Evolutionary conservation across 35 echinoderm and acorn worm genomes (phyloP).

Genomic region (Ophioderma brevispina): DNA sequence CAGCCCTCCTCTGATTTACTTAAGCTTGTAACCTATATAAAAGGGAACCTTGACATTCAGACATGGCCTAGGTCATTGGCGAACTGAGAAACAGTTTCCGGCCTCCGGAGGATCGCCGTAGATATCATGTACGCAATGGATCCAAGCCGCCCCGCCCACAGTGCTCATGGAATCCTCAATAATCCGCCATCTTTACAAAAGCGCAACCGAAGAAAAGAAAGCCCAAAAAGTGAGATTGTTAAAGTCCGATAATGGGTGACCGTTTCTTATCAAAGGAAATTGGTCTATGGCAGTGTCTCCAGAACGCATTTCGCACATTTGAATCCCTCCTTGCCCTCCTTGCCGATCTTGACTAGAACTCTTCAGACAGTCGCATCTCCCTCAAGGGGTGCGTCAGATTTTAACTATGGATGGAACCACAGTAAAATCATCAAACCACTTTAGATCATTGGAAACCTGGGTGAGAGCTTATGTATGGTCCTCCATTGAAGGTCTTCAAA

Average conservation of each 20-base stretch:
- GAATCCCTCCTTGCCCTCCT: constrained; percentile 68
- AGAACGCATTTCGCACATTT: constrained; percentile 76
- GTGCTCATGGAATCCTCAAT: constrained; percentile 73
- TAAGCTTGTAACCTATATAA: too few relatives aligned
- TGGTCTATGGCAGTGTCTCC: constrained; percentile 66
- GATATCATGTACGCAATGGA: background rate
- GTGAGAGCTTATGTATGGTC: constrained; percentile 80
- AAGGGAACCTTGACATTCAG: constrained; percentile 20
- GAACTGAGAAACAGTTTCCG: constrained; percentile 92
- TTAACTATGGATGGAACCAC: constrained; percentile 71
- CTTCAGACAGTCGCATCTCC: constrained; percentile 69
- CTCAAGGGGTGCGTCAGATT: constrained; percentile 70
- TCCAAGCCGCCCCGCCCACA: constrained; percentile 72
- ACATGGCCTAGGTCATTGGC: constrained; percentile 49
- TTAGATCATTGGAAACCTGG: constrained; percentile 39
- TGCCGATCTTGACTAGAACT: constrained; percentile 68
- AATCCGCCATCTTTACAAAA: constrained; percentile 58
- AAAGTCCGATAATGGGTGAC: constrained; percentile 71
- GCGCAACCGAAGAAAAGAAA: constrained; percentile 45
- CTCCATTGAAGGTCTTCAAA: constrained; percentile 64
- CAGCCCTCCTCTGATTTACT: too few relatives aligned
- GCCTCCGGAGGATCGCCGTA: constrained; percentile 44
- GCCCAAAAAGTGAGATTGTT: constrained; percentile 80
- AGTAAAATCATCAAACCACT: constrained; percentile 47
- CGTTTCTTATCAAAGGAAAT: constrained; percentile 71